Percentiles rank a stretch among this genome's conserved stretches.
phyloP scores from a whole-genome alignment of 2,797 vertebrate species.

The Paguma larvata region DNA sequence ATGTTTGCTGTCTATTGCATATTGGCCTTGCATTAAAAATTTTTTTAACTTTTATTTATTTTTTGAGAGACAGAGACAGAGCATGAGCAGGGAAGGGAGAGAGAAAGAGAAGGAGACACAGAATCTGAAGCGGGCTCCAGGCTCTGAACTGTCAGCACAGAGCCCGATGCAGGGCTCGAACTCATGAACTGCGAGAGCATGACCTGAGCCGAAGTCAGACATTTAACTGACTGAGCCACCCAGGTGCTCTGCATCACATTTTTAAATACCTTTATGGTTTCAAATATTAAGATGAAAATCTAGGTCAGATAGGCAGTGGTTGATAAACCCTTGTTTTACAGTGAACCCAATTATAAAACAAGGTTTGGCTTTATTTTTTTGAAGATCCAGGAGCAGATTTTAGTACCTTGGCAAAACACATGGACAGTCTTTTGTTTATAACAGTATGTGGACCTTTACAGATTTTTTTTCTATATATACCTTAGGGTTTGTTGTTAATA shows the following conservation, averaged over 20 bases:
- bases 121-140: too few species aligned
- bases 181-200: too few species aligned
- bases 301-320: background rate
- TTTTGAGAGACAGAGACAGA: too few species aligned
- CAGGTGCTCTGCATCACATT: background rate
- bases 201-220: too few species aligned
- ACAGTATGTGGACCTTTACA: background rate
- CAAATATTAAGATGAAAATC: conserved; percentile 41
- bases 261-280: conserved; percentile 28
- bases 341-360: background rate
- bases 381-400: background rate
- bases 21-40: background rate
- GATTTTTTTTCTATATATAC: background rate
- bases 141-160: too few species aligned
- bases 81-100: too few species aligned
- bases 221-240: too few species aligned
- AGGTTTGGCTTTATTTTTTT: background rate
- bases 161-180: too few species aligned
- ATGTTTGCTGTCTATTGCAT: background rate
- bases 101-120: too few species aligned
- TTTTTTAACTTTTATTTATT: too few species aligned
- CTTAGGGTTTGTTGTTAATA: background rate
- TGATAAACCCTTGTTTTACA: conserved; percentile 33
- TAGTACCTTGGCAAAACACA: background rate
- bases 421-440: background rate